Evolutionary conservation across 2,888 invertebrate genomes (phyloP).

Genomic region (Phytoseiulus persimilis): DNA sequence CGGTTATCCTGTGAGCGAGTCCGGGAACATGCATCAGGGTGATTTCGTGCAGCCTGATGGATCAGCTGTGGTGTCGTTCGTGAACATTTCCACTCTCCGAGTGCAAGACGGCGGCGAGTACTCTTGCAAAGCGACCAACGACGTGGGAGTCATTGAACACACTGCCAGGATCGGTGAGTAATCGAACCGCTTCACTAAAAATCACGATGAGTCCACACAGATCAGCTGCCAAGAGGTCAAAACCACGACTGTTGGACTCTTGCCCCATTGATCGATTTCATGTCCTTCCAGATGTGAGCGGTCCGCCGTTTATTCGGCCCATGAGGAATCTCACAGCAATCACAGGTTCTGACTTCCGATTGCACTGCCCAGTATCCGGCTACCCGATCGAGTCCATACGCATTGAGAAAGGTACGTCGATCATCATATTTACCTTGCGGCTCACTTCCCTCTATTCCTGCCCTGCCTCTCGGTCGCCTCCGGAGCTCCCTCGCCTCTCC

Average conservation of each 20-base stretch:
- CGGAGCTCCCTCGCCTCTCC: not conserved
- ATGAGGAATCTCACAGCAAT: slow-evolving; percentile 31
- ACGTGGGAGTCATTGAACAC: slow-evolving; percentile 18
- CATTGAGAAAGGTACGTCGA: not conserved
- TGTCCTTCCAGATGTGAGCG: slow-evolving; percentile 11
- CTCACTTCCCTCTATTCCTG: not conserved
- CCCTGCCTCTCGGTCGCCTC: not conserved
- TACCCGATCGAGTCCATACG: slow-evolving; percentile 33
- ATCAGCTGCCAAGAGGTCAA: no score
- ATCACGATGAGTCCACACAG: no score
- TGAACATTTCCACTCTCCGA: slow-evolving; percentile 24
- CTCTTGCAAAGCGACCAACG: slow-evolving; percentile 20
- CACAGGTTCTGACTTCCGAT: slow-evolving; percentile 23
- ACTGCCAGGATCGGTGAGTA: slow-evolving; percentile 32
- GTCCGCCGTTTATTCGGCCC: slow-evolving; percentile 16
- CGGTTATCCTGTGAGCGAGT: slow-evolving; percentile 29
- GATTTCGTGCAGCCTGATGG: slow-evolving; percentile 32
- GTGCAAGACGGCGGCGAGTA: slow-evolving; percentile 25
- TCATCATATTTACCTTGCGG: not conserved
- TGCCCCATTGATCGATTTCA: not conserved
- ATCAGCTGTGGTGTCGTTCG: slow-evolving; percentile 34
- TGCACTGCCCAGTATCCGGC: slow-evolving; percentile 30
- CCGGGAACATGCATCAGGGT: slow-evolving; percentile 26
- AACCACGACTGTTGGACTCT: no score
- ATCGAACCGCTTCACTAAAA: no score